phyloP scores from a whole-genome alignment of 2,113 vertebrate species.

The Jacana jacana region DNA sequence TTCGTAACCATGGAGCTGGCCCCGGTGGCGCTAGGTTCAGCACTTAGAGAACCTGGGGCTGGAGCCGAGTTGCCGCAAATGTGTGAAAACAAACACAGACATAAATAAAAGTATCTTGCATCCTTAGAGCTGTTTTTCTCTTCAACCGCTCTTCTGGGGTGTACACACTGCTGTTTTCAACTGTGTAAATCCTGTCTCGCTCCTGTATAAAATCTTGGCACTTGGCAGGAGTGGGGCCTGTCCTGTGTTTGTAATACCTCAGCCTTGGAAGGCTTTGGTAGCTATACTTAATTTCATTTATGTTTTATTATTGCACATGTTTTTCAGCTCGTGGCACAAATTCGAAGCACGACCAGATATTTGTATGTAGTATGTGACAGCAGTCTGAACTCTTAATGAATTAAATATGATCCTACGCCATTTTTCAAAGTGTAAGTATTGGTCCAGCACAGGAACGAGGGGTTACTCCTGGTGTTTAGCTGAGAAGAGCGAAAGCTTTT shows the following conservation, averaged over 20 bases:
- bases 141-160: not conserved
- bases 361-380: not conserved
- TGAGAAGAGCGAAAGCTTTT: not conserved
- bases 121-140: fast-evolving
- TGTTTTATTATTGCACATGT: fast-evolving
- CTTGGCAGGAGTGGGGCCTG: not conserved
- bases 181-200: fast-evolving
- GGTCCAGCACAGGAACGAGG: not conserved
- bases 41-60: fast-evolving
- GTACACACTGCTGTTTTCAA: not conserved
- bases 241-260: not conserved
- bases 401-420: not conserved
- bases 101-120: not conserved
- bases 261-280: not conserved
- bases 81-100: not conserved
- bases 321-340: fast-evolving
- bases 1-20: fast-evolving
- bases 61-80: not conserved
- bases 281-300: not conserved
- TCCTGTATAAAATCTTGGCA: not conserved
- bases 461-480: not conserved
- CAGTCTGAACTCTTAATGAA: not conserved
- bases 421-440: not conserved
- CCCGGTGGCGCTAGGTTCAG: fast-evolving
- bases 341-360: not conserved